These are phyloP conservation scores for Adela reaumurella DNA, from an alignment of 2,888 invertebrate species.

Conservation along the genomic window DNA sequence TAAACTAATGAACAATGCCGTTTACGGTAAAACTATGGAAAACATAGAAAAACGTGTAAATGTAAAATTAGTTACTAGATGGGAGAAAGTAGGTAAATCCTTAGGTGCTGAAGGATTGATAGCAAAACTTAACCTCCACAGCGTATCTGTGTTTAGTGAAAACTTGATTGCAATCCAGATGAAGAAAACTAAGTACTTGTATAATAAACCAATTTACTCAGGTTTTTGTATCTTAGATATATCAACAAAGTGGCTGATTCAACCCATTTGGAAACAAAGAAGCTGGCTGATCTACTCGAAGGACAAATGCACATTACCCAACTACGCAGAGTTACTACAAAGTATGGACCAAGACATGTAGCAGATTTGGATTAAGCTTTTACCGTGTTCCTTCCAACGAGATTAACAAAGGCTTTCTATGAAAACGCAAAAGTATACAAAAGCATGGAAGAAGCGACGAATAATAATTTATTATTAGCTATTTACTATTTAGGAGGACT, in stretches of 20 bases:
- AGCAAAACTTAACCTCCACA: conserved; percentile 20
- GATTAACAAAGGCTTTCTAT: too few species aligned
- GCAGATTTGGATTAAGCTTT: too few species aligned
- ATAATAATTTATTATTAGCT: too few species aligned
- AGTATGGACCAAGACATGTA: too few species aligned
- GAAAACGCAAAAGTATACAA: too few species aligned
- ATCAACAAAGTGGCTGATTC: conserved; percentile 18
- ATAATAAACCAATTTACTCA: conserved; percentile 9
- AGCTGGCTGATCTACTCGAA: too few species aligned
- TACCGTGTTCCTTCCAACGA: too few species aligned
- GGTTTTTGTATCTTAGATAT: conserved; percentile 18
- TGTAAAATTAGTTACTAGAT: conserved; percentile 20
- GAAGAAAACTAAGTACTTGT: conserved; percentile 10
- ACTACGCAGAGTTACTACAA: too few species aligned
- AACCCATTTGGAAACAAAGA: too few species aligned
- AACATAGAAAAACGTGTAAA: conserved; percentile 20
- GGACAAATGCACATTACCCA: too few species aligned
- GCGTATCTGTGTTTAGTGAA: conserved; percentile 18
- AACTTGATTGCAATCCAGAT: conserved; percentile 20
- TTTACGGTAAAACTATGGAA: conserved; percentile 26
- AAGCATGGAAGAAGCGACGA: too few species aligned
- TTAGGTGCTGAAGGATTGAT: conserved; percentile 16
- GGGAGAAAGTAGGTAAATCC: conserved; percentile 17
- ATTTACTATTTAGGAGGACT: too few species aligned
- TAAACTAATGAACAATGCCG: conserved; percentile 27